Evolutionary conservation across 2,113 vertebrate species (phyloP).

Genomic region (Pelobates fuscus): DNA sequence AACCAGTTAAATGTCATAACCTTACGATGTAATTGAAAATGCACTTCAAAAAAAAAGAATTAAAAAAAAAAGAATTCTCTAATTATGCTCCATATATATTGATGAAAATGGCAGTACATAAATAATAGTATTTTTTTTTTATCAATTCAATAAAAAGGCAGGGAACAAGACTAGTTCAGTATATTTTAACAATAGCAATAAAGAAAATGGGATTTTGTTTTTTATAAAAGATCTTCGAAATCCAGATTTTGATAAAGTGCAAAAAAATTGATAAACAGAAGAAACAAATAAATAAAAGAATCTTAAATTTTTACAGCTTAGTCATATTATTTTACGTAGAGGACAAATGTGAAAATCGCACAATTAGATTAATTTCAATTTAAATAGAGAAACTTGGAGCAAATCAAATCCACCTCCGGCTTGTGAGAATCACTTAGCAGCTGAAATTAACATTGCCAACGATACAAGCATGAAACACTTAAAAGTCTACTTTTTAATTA

Average conservation of each 20-base stretch:
- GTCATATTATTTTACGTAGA: slow-evolving; percentile 5
- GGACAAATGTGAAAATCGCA: not conserved
- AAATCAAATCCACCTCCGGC: slow-evolving; percentile 29
- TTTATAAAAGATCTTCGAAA: not conserved
- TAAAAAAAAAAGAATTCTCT: too few species aligned
- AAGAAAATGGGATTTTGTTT: too few species aligned
- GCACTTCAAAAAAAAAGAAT: too few species aligned
- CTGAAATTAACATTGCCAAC: slow-evolving; percentile 35
- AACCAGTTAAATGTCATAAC: too few species aligned
- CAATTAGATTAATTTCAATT: slow-evolving; percentile 30
- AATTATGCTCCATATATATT: too few species aligned
- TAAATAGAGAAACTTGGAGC: slow-evolving; percentile 35
- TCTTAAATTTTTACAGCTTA: not conserved
- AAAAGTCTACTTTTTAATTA: slow-evolving; percentile 42
- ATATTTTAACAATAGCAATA: too few species aligned
- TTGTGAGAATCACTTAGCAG: slow-evolving; percentile 31
- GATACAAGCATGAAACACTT: slow-evolving; percentile 30
- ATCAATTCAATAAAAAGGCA: too few species aligned
- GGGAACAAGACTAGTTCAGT: too few species aligned
- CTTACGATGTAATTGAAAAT: too few species aligned
- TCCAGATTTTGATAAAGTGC: not conserved
- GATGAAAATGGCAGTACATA: too few species aligned
- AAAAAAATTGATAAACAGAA: not conserved
- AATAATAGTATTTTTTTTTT: too few species aligned
- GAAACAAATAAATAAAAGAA: not conserved